Percentiles rank a stretch among this genome's conserved stretches.
Conservation (phyloP, 2,113 vertebrate species). For the Uropsilus gracilis region DNA sequence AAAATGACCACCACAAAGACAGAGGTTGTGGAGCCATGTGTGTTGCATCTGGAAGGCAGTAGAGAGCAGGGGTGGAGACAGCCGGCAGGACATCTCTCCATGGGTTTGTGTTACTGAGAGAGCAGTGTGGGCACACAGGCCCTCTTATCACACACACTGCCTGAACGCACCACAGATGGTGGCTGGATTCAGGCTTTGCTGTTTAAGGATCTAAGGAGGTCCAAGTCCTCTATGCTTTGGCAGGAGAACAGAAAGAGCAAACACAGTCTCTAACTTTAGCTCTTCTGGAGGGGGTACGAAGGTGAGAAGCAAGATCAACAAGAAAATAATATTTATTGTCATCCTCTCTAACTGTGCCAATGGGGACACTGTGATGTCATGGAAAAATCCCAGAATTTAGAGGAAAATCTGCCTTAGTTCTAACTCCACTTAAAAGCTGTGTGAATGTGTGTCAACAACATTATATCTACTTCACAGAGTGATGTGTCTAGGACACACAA, state of each 20-base stretch:
- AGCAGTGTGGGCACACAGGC: accelerated
- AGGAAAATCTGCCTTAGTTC: not conserved
- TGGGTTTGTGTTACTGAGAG: not conserved
- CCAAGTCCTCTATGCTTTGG: not conserved
- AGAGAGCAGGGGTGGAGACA: not conserved
- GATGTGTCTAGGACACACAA: not conserved
- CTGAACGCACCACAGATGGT: not conserved
- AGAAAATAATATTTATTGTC: conserved; percentile 2
- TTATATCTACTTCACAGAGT: not conserved
- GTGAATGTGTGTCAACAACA: not conserved
- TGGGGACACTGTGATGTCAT: not conserved
- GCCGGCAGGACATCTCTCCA: not conserved
- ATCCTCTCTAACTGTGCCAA: not conserved
- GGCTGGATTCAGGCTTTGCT: not conserved
- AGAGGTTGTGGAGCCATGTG: not conserved
- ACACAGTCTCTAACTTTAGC: not conserved
- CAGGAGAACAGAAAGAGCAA: not conserved
- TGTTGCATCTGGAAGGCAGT: not conserved
- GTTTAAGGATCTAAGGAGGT: not conserved
- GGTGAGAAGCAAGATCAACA: not conserved
- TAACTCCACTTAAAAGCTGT: not conserved
- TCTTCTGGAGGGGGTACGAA: not conserved
- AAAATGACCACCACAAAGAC: not conserved
- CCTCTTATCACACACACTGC: not conserved
- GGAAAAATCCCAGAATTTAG: not conserved